Percentiles rank a stretch among this genome's conserved stretches.
phyloP scores from a whole-genome alignment of 2,113 vertebrate genomes.

The Alexandromys fortis region DNA sequence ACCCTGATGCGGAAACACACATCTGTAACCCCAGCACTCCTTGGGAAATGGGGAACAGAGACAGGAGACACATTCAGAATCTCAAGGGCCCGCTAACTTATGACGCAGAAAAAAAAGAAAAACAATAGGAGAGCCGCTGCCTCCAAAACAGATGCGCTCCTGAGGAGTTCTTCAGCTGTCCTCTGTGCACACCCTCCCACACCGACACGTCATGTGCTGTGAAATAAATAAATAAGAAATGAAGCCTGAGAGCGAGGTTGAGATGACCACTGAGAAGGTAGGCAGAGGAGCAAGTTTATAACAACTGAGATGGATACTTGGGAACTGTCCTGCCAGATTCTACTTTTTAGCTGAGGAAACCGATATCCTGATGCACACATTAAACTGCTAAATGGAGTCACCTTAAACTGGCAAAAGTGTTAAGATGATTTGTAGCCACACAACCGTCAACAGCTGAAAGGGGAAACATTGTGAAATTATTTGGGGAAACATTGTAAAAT shows the following conservation, averaged over 20 bases:
- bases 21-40: background rate
- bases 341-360: background rate
- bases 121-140: background rate
- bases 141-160: background rate
- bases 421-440: background rate
- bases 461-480: background rate
- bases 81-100: background rate
- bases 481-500: conserved; percentile 25
- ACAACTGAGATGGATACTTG: background rate
- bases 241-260: background rate
- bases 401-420: background rate
- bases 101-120: background rate
- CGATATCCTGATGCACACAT: background rate
- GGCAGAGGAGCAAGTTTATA: background rate
- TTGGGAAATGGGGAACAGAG: background rate
- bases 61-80: background rate
- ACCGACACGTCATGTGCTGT: background rate
- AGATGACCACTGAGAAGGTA: background rate
- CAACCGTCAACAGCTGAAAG: background rate
- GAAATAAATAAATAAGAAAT: no score
- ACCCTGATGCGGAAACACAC: background rate
- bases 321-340: background rate
- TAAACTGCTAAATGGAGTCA: background rate
- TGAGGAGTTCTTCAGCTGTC: background rate
- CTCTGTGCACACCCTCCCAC: background rate